Evolutionary conservation across 2,888 invertebrate genomes (phyloP), one percentile per base, ranked within the genome.

Genomic region (Tetanocera ferruginea): DNA sequence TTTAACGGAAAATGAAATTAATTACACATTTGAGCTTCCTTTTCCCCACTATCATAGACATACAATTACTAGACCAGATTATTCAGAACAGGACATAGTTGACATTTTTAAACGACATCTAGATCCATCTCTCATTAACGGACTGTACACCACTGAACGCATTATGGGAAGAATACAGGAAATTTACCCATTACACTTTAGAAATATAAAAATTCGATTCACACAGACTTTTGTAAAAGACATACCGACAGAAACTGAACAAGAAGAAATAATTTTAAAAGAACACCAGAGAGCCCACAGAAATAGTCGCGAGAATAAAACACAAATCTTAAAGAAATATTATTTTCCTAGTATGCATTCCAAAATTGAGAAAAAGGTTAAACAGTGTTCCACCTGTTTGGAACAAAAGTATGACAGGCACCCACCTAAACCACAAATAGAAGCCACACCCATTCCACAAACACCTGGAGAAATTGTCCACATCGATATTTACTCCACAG

Each of bases 51-150:
- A n/a, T 19, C 11, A 23, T 5, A 60, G 11, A 5, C 23, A 60
- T 4, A 5, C 25, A n/a, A 5, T n/a, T n/a, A n/a, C n/a, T n/a
- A n/a, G n/a, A n/a, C n/a, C n/a, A n/a, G 5, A 5, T 25, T 11
- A 5, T 11, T 19, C 77, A 77, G n/a, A 60, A 60, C 5, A 76
- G 79, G 11, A 79, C 76, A 23, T 76, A 70, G n/a, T 67, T 77
- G 3, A 28, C 28, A 49, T 55, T 3, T n/a, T 8, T 55, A 9
- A 71, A 28, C 19, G 55, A 14, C 19, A n/a, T n/a, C n/a, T n/a
- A n/a, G n/a, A n/a, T n/a, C n/a, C n/a, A n/a, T n/a, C n/a, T n/a
- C n/a, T n/a, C n/a, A n/a, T n/a, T n/a, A n/a, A n/a, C n/a, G n/a
- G n/a, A n/a, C n/a, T 71, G 11, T 17, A 31, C 14, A 55, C 52